Evolutionary conservation across 2,797 vertebrate species (phyloP), one percentile per base, ranked within the genome.

Genomic region (Erpetoichthys calabaricus): DNA sequence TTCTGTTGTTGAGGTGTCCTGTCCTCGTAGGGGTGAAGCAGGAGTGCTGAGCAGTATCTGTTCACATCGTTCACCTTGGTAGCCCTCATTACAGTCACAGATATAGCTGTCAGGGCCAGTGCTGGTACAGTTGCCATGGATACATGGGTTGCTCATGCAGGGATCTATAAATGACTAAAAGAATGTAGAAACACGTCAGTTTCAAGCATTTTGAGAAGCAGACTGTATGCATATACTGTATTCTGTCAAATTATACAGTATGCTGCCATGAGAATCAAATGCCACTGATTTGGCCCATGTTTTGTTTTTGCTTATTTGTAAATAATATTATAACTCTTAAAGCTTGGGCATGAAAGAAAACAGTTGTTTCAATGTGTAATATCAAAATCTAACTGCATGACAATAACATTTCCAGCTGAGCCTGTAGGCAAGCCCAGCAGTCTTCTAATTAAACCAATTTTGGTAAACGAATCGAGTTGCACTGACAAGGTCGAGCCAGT

Each of bases 111-210:
- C 78, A 6, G 68, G 65, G 0, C 70, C 44, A 0, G 68, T 77
- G 54, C 56, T 74, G 78, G 88, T 95, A 75, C 95, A 99, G 91
- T 98, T 95, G 68, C 95, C 94, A 92, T 96, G 90, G 87, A 79
- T 83, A 92, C 95, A 99, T 51, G 95, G 95, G 73, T 81, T 91
- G 85, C 89, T 94, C 78, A 84, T 75, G 67, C 95, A 99, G 46
- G 89, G 87, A 75, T 97, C 92, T 73, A 76, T 82, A 76, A 91
- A 78, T 76, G 95, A 90, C 95, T 99, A 79, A 66, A 67, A 64
- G 0, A 57, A 79, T 69, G 79, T 56, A 67, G 57, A 65, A 75
- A 66, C 25, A 2, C 25, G 2, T 25, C 25, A 25, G 25, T 25
- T 25, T 45, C 44, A 44, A 52, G 6, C 7, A 45, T 7, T 47